These are phyloP conservation scores for Megalurothrips usitatus DNA, from an alignment of 2,888 invertebrate species.

Conservation along the genomic window DNA sequence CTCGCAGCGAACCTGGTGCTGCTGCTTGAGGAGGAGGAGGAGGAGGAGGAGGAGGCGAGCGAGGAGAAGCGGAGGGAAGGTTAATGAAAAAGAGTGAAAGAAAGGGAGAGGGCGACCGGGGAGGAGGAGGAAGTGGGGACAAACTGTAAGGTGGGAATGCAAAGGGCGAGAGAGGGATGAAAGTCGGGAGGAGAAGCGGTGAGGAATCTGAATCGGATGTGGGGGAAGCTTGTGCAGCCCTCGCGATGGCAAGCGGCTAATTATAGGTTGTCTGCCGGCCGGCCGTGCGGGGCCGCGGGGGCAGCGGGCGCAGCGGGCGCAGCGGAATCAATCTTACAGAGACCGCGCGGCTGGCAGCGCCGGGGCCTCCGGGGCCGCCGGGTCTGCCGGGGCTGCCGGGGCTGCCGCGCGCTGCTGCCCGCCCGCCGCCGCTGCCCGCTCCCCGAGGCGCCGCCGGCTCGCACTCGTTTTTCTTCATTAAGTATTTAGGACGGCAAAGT, in stretches of 20 bases:
- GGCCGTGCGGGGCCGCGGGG: not conserved
- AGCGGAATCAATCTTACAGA: conserved; percentile 9
- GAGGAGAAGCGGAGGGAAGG: no score
- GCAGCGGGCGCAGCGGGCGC: conserved; percentile 26
- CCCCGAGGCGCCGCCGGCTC: not conserved
- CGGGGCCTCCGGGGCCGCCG: not conserved
- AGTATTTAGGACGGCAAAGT: conserved; percentile 24
- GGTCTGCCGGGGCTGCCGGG: not conserved
- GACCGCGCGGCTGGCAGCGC: conserved; percentile 33
- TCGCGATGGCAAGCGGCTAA: not conserved
- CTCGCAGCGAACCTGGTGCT: not conserved
- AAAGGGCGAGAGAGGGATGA: no score
- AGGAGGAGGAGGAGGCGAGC: not conserved
- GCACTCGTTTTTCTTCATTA: conserved; percentile 22
- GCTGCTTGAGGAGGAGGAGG: not conserved
- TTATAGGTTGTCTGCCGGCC: not conserved
- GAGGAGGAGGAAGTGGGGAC: no score
- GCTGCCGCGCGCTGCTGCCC: not conserved
- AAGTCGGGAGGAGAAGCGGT: not conserved
- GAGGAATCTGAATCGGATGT: not conserved
- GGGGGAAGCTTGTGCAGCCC: not conserved
- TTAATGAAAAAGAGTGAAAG: no score
- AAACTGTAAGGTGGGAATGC: no score
- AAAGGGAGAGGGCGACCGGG: no score
- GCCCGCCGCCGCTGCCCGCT: not conserved